Conservation (phyloP, 1,140 invertebrate species). For the Pentalonia nigronervosa region DNA sequence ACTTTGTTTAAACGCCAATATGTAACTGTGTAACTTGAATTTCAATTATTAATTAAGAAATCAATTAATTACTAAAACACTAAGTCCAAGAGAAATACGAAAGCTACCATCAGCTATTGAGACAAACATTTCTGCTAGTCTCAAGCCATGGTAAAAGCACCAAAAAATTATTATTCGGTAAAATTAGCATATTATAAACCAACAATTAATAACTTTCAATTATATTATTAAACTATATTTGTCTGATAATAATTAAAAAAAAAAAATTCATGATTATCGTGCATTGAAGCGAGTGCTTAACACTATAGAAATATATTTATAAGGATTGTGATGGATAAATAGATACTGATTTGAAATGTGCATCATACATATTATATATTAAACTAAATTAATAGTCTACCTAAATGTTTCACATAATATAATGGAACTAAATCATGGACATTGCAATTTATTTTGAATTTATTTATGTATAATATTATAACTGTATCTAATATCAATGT, state of each 20-base stretch:
- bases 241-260: too few relatives aligned
- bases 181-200: background rate
- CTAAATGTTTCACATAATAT: background rate
- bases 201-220: background rate
- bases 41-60: background rate
- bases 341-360: background rate
- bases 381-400: background rate
- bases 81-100: background rate
- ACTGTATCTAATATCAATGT: too few relatives aligned
- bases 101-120: background rate
- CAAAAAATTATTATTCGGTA: background rate
- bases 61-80: background rate
- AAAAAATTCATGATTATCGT: background rate
- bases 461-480: background rate
- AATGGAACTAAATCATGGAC: background rate
- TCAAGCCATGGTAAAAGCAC: background rate
- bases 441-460: background rate
- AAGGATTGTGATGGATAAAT: background rate
- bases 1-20: background rate
- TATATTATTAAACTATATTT: background rate
- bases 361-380: background rate
- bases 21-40: background rate
- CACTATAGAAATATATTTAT: background rate
- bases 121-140: background rate
- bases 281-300: too few relatives aligned